Conservation (phyloP, 2,113 vertebrate species). For the Calonectris borealis region DNA sequence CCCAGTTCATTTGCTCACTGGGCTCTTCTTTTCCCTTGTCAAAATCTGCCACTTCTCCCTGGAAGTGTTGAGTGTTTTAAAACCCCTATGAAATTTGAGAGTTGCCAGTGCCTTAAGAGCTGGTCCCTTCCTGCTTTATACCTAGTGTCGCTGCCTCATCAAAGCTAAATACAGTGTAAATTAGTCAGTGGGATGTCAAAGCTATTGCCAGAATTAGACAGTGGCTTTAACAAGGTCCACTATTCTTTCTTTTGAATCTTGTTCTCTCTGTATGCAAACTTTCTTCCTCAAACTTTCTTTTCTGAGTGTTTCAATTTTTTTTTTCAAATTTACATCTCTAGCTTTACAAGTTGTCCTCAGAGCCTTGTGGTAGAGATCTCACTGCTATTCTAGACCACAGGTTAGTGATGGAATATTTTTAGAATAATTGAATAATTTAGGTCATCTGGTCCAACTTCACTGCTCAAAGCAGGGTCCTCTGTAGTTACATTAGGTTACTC, state of each 20-base stretch:
- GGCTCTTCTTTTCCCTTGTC: not conserved
- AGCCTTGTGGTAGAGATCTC: not conserved
- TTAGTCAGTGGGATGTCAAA: not conserved
- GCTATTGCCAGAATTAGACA: not conserved
- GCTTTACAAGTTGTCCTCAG: not conserved
- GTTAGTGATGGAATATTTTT: not conserved
- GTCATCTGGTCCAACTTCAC: not conserved
- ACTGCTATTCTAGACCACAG: not conserved
- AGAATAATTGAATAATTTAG: not conserved
- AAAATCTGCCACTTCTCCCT: not conserved
- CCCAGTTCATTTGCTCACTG: not conserved
- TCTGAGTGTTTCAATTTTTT: not conserved
- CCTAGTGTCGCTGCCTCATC: not conserved
- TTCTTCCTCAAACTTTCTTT: not conserved
- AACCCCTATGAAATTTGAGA: not conserved
- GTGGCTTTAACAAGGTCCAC: not conserved
- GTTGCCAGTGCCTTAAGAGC: not conserved
- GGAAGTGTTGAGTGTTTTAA: not conserved
- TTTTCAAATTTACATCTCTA: not conserved
- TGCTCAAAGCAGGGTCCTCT: not conserved
- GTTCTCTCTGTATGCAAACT: not conserved
- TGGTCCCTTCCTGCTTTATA: not conserved
- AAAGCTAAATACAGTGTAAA: not conserved
- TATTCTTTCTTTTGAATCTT: conserved; percentile 18
- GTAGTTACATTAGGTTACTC: not conserved